phyloP scores from a whole-genome alignment of 2,888 invertebrate species.

The Aphodius granarius region DNA sequence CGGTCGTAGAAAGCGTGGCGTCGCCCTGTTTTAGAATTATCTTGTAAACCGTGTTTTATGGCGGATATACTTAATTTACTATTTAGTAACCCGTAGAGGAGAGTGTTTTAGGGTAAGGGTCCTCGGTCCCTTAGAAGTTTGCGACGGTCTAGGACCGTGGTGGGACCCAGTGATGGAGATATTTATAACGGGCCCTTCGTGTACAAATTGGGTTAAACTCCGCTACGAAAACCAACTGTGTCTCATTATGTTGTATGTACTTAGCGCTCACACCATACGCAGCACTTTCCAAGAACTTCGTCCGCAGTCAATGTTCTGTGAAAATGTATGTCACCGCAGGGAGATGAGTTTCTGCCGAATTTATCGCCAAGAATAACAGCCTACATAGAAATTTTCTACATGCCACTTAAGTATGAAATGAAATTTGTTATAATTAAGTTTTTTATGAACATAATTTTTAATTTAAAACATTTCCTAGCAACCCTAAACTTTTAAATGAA shows the following conservation, averaged over 20 bases:
- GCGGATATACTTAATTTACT: constrained; percentile 24
- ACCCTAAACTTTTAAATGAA: too few relatives aligned
- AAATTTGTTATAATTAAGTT: too few relatives aligned
- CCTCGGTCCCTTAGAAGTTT: constrained; percentile 21
- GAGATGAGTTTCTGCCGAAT: not conserved
- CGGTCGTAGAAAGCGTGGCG: not conserved
- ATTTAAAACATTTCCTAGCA: too few relatives aligned
- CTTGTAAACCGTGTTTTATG: constrained; percentile 24
- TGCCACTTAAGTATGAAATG: not conserved
- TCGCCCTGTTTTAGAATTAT: constrained; percentile 16
- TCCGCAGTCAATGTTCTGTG: not conserved
- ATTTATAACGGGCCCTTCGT: constrained; percentile 19
- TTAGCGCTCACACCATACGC: not conserved
- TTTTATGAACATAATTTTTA: too few relatives aligned
- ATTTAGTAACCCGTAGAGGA: constrained; percentile 1
- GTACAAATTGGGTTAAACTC: constrained; percentile 25
- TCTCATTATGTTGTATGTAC: constrained; percentile 16
- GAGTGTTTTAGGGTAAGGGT: constrained; percentile 4
- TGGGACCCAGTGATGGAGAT: constrained; percentile 19
- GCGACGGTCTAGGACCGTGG: not conserved
- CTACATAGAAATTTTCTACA: not conserved
- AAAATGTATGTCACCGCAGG: not conserved
- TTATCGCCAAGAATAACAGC: not conserved
- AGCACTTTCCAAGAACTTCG: not conserved
- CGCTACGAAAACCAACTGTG: constrained; percentile 12